Percentiles rank a stretch among this genome's conserved stretches.
phyloP scores from a whole-genome alignment of 2,797 vertebrate species.

The Bufotes viridis region DNA sequence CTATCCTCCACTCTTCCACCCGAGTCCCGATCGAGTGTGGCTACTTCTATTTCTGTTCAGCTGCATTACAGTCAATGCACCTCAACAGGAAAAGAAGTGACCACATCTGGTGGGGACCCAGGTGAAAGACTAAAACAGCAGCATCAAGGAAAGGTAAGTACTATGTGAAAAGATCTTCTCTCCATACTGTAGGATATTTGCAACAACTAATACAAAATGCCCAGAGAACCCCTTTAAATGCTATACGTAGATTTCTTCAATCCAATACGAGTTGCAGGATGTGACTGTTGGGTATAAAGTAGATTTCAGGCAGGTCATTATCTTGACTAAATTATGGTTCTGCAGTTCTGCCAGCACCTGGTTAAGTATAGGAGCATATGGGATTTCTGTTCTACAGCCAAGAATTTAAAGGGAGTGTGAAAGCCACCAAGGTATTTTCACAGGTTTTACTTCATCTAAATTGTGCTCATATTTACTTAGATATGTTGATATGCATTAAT shows the following conservation, averaged over 20 bases:
- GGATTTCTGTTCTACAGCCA: slow-evolving; percentile 36
- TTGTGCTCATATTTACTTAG: slow-evolving; percentile 13
- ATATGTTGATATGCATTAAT: background rate
- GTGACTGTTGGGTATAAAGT: background rate
- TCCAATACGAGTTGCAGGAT: background rate
- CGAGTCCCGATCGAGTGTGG: too few relatives aligned
- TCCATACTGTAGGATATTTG: too few relatives aligned
- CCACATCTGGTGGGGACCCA: too few relatives aligned
- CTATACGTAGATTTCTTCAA: background rate
- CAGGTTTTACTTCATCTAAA: background rate
- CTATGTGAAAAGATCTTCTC: too few relatives aligned
- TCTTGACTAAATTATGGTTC: slow-evolving; percentile 23
- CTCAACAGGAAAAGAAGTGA: too few relatives aligned
- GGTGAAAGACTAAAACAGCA: too few relatives aligned
- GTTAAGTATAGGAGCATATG: slow-evolving; percentile 42
- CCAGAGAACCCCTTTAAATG: background rate
- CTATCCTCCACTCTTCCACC: too few relatives aligned
- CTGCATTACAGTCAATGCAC: too few relatives aligned
- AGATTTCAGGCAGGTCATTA: background rate
- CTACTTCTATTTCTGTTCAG: too few relatives aligned
- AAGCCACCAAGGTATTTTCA: background rate
- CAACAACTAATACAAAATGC: too few relatives aligned
- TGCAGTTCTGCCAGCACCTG: slow-evolving; percentile 17
- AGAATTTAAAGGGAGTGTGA: slow-evolving; percentile 32
- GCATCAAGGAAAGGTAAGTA: too few relatives aligned